Conservation (phyloP, 2,797 vertebrate genomes). For the Melanogrammus aeglefinus region DNA sequence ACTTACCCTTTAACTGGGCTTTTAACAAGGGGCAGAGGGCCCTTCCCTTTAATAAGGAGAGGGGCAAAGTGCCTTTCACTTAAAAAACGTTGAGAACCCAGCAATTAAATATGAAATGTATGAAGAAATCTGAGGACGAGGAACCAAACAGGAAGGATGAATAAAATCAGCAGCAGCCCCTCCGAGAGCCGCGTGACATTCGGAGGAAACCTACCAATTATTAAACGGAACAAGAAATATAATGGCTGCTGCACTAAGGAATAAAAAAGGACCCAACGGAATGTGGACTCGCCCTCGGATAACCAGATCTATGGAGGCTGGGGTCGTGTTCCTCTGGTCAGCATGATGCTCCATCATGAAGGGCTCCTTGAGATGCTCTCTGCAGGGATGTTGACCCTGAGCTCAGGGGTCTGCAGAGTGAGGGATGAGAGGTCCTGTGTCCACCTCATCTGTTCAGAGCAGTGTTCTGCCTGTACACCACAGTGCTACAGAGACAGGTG, state of each 20-base stretch:
- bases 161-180: neutral
- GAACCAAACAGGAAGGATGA: neutral
- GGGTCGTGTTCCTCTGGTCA: too few relatives aligned
- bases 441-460: too few relatives aligned
- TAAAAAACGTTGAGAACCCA: neutral
- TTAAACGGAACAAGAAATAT: neutral
- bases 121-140: neutral
- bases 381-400: neutral
- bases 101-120: neutral
- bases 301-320: neutral
- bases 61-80: neutral
- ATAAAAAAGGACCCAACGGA: neutral
- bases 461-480: too few relatives aligned
- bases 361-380: too few relatives aligned
- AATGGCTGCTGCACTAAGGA: neutral
- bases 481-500: neutral
- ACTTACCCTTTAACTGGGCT: neutral
- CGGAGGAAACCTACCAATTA: neutral
- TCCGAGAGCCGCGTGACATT: neutral
- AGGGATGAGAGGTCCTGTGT: neutral
- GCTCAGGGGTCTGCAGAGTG: neutral
- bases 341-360: too few relatives aligned
- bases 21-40: neutral
- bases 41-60: conserved; percentile 1
- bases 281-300: neutral